Base-by-base conservation (phyloP, 1,140 invertebrate species). In the Papilio machaon region DNA sequence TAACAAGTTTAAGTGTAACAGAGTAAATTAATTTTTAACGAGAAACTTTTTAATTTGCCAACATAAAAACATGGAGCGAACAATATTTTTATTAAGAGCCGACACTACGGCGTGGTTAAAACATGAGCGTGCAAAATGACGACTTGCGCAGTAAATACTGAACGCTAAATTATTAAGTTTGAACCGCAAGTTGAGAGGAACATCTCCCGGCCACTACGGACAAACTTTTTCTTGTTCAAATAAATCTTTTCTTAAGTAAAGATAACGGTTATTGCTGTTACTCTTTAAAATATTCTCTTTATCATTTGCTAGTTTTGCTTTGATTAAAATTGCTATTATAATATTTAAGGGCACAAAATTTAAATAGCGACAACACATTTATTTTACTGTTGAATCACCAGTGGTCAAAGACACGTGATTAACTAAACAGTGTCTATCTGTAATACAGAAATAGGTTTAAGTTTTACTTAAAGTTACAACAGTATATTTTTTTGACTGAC, bases 151-250 rank as follows among this genome's bases (percentile, higher is more conserved):
- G 79, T 76, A 75, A 80, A 80, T 82, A 80, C 77, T 54, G 64
- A 80, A 82, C 82, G 77, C 77, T 82, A 80, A 82, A 82, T 82
- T 80, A 83, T 83, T 83, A 83, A 83, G 58, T 82, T 43, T 80
- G 54, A 76, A 76, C 79, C 82, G 82, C 79, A 82, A 82, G 60
- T 76, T 70, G 73, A 80, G 82, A 82, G 82, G 58, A 80, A 82
- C 79, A 80, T 82, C 60, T 74, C 82, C 23, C 70, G 80, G 49
- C 79, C 73, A 80, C 73, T 49, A 49, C 79, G 75, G 80, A 79
- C 60, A 47, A 80, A 82, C 82, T 82, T 80, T 78, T 80, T 82
- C 74, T 83, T 83, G 82, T 83, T 80, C 43, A 83, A 83, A 83
- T 83, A 83, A 78, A 83, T 80, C 80, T 83, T 83, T 81, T 81